Percentiles rank a stretch among this genome's conserved stretches.
phyloP scores from a whole-genome alignment of 2,113 vertebrate genomes.

The Myanophis thanlyinensis region DNA sequence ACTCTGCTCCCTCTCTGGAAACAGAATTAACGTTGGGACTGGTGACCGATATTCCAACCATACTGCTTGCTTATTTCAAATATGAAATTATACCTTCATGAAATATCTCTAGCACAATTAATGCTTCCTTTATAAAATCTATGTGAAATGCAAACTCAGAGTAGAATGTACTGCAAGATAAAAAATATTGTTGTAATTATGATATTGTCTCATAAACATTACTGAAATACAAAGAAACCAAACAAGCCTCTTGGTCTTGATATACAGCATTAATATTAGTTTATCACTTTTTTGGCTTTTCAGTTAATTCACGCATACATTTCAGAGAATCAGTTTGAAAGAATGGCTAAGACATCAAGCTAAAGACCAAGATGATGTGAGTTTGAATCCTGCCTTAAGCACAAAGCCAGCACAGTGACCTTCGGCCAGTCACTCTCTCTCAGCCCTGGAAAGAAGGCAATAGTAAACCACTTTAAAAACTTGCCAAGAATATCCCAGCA shows the following conservation, averaged over 20 bases:
- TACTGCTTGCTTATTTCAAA: background rate
- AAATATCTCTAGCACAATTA: background rate
- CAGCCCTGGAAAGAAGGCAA: background rate
- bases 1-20: background rate
- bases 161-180: background rate
- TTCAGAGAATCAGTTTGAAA: background rate
- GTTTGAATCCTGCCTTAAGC: background rate
- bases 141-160: background rate
- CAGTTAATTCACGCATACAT: background rate
- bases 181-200: background rate
- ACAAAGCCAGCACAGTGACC: background rate
- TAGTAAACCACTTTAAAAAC: background rate
- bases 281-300: background rate
- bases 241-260: background rate
- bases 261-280: background rate
- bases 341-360: background rate
- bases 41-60: background rate
- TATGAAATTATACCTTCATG: background rate
- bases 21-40: background rate
- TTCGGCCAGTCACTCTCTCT: background rate
- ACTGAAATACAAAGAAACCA: background rate
- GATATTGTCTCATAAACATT: background rate
- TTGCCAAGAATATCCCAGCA: background rate
- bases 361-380: background rate
- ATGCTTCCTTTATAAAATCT: background rate